Percentiles rank a stretch among this genome's conserved stretches.
Evolutionary conservation across 2,888 invertebrate genomes (phyloP).

Genomic region (Eristalis intricaria): DNA sequence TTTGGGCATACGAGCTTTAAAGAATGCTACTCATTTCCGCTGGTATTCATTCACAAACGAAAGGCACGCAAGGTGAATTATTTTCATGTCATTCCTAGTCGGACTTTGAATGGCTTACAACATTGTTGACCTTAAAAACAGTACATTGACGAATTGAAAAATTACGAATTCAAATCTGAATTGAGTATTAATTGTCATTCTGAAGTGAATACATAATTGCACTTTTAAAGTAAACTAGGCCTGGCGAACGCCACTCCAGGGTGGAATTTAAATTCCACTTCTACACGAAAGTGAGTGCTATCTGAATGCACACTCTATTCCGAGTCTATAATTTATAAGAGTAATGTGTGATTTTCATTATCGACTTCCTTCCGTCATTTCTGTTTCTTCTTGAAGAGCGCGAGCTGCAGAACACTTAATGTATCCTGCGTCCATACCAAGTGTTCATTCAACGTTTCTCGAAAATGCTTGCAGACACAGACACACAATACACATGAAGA

Average conservation of each 20-base stretch:
- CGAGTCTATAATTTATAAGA: conserved; percentile 57
- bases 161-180: conserved; percentile 46
- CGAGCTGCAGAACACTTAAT: conserved; percentile 58
- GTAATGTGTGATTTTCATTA: conserved; percentile 69
- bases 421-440: conserved; percentile 49
- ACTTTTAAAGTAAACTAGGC: conserved; percentile 38
- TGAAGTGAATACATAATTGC: conserved; percentile 43
- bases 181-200: conserved; percentile 57
- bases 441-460: conserved; percentile 7
- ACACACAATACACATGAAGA: conserved; percentile 24
- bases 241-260: conserved; percentile 51
- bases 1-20: conserved; percentile 52
- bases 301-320: conserved; percentile 34
- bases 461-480: too few relatives aligned
- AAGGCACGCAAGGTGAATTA: conserved; percentile 51
- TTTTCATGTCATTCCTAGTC: conserved; percentile 24
- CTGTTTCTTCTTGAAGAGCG: conserved; percentile 20
- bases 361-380: conserved; percentile 66
- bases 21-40: conserved; percentile 55
- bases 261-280: conserved; percentile 57
- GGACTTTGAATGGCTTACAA: conserved; percentile 34
- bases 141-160: conserved; percentile 14
- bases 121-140: conserved; percentile 53
- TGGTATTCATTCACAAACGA: conserved; percentile 37
- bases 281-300: conserved; percentile 12